Evolutionary conservation across 2,888 invertebrate species (phyloP), one percentile per base, ranked within the genome.

Genomic region (Dendrolimus houi): DNA sequence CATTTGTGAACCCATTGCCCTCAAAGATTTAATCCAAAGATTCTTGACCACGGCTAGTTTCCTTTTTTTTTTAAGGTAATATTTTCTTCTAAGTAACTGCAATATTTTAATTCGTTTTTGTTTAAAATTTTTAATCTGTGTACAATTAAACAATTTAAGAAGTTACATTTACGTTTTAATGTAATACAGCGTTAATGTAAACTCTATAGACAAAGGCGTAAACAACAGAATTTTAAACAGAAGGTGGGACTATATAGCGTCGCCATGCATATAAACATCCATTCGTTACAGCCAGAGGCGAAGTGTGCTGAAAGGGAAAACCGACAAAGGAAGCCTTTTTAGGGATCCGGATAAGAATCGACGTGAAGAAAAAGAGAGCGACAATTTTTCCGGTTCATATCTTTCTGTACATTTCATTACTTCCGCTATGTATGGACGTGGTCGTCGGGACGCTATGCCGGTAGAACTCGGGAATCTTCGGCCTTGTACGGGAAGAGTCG

Each of bases 381-480:
- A 83, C 85, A 83, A 83, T 88, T 89, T 88, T 87, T 89, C 86
- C 88, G 87, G 86, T 87, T 88, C 88, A 88, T 87, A 88, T 87
- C 83, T 83, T 82, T 86, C 81, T 83, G 81, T 87, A 88, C 87
- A 87, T 88, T 89, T 87, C 88, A 87, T 89, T 90, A 86, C 86
- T 87, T 88, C 88, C 88, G 87, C 83, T 81, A 80, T 81, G 82
- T 82, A 79, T 85, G 87, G 81, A 83, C 79, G 77, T 66, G 66
- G 72, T 63, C 64, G 63, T 81, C 78, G 79, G 71, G 61, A 12
- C 47, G 9, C 47, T 12, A 12, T 47, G 47, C 12, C 9, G 12
- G 47, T 29, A 47, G 72, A 62, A 63, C 62, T 81, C 78, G 79
- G 71, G 61, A n/a, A 59, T 62, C 62, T 59, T 81, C 83, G 83